phyloP scores from a whole-genome alignment of 2,113 vertebrate genomes.

The Silurus meridionalis region DNA sequence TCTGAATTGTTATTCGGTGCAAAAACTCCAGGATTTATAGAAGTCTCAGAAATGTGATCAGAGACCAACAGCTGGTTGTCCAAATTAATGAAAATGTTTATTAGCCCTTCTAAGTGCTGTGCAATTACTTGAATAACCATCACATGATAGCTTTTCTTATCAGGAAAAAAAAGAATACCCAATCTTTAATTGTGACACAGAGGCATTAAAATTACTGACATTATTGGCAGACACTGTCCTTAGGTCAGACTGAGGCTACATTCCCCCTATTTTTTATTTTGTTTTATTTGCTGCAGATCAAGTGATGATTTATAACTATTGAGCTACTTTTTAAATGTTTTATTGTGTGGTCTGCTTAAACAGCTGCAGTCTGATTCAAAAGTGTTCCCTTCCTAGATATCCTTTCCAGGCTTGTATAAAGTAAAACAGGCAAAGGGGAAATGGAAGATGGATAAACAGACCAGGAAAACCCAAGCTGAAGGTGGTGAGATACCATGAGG shows the following conservation, averaged over 20 bases:
- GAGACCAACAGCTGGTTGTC: background rate
- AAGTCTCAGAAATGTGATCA: background rate
- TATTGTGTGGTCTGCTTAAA: constrained; percentile 47
- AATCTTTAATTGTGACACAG: background rate
- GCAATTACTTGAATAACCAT: background rate
- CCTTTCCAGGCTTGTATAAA: constrained; percentile 48
- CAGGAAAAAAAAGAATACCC: constrained; percentile 11
- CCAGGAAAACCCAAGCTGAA: background rate
- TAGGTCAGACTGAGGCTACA: constrained; percentile 2
- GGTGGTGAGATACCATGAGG: background rate
- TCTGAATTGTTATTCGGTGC: background rate
- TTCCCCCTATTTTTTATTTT: constrained; percentile 27
- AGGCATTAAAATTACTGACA: background rate
- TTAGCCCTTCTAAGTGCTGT: background rate
- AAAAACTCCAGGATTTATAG: background rate
- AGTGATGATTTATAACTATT: constrained; percentile 54
- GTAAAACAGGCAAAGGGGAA: background rate
- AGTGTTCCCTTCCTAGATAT: constrained; percentile 47
- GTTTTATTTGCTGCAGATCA: constrained; percentile 49
- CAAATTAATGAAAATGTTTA: background rate
- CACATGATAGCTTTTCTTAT: background rate
- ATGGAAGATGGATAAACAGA: background rate
- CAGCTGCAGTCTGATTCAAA: constrained; percentile 45
- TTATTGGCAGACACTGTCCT: constrained; percentile 21
- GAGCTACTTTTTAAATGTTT: background rate